phyloP scores from a whole-genome alignment of 2,888 invertebrate genomes.

The Octodonta nipae region DNA sequence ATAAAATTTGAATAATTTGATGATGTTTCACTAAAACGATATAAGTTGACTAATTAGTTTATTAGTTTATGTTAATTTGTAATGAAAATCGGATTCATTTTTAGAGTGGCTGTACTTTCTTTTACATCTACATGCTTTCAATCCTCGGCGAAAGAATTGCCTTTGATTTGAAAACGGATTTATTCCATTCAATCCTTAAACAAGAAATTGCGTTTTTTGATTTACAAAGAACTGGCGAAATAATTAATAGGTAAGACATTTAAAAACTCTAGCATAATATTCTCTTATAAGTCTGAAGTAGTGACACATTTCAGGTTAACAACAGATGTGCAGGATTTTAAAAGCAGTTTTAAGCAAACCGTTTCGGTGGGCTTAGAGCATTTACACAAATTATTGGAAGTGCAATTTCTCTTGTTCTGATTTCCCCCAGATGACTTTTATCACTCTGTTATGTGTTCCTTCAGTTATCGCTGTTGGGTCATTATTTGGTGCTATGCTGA shows the following conservation, averaged over 20 bases:
- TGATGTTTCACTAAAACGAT: no score
- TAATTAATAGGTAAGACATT: constrained; percentile 62
- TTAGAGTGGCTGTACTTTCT: constrained; percentile 66
- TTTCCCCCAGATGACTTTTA: constrained; percentile 83
- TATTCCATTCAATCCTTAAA: constrained; percentile 68
- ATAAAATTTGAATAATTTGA: no score
- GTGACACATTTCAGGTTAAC: constrained; percentile 51
- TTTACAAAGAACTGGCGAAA: constrained; percentile 77
- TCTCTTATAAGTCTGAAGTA: constrained; percentile 1
- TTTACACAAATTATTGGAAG: constrained; percentile 73
- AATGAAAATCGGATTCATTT: constrained; percentile 13
- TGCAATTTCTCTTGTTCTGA: constrained; percentile 61
- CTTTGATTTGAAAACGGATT: constrained; percentile 60
- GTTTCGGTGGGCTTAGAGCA: constrained; percentile 85
- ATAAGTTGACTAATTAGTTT: no score
- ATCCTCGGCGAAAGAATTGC: constrained; percentile 83
- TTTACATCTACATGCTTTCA: constrained; percentile 77
- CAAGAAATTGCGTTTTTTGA: constrained; percentile 90
- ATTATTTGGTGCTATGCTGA: constrained; percentile 62
- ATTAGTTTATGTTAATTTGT: no score
- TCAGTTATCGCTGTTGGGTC: constrained; percentile 75
- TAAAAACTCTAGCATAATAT: constrained; percentile 1
- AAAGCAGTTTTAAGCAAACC: constrained; percentile 87
- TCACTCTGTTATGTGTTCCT: constrained; percentile 76
- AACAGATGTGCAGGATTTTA: constrained; percentile 91